Evolutionary conservation across 2,797 vertebrate species (phyloP).

Genomic region (Iguana delicatissima): DNA sequence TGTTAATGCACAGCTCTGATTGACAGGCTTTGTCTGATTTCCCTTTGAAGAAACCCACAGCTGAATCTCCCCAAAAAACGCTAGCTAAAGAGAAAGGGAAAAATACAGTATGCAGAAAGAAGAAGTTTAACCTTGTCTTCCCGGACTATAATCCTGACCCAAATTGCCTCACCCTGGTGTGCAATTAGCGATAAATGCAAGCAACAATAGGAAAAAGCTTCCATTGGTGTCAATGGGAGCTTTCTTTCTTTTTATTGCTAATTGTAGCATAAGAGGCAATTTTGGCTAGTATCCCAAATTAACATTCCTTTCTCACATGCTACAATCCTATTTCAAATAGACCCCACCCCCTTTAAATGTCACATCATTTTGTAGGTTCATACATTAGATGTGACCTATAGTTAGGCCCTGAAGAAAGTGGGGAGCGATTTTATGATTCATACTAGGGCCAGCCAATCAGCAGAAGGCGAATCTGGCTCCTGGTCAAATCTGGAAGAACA

Average conservation of each 20-base stretch:
- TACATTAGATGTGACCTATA: not conserved
- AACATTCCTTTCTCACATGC: not conserved
- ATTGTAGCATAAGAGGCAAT: not conserved
- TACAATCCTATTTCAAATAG: not conserved
- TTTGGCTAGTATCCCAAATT: not conserved
- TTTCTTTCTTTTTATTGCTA: not conserved
- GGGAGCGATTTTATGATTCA: not conserved
- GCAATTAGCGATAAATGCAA: not conserved
- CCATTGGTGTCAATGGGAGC: not conserved
- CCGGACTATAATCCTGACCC: not conserved
- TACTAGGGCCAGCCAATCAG: not conserved
- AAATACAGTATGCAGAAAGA: slow-evolving; percentile 24
- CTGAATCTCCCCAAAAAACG: slow-evolving; percentile 16
- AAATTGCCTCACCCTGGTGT: not conserved
- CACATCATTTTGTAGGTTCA: not conserved
- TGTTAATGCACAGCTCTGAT: slow-evolving; percentile 18
- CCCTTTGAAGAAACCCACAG: slow-evolving; percentile 62
- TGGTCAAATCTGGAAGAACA: not conserved
- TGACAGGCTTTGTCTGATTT: slow-evolving; percentile 56
- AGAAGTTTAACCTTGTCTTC: not conserved
- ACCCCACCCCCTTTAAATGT: not conserved
- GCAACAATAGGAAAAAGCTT: not conserved
- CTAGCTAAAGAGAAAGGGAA: slow-evolving; percentile 25
- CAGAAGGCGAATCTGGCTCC: not conserved
- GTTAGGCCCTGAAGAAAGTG: not conserved